Evolutionary conservation across 2,888 invertebrate species (phyloP), one percentile per base, ranked within the genome.

Genomic region (Anagyrus pseudococci): DNA sequence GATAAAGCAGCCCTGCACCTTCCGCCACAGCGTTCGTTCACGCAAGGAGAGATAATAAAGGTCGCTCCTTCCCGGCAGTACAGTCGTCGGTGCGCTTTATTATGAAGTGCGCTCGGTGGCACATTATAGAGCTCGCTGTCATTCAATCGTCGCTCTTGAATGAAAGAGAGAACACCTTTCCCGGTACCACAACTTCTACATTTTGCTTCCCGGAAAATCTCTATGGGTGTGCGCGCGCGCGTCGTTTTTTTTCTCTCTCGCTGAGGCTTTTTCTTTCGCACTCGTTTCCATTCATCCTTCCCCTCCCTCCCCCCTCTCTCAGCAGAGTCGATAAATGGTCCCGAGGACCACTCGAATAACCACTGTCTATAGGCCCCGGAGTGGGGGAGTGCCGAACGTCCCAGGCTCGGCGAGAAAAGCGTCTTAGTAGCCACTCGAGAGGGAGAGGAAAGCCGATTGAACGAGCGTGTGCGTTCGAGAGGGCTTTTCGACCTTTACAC

Each of bases 371-470:
- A 37, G 10, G 33, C 15, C 2, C 2, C 33, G 15, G 10, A 8
- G 8, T 15, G 15, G 2, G 33, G 2, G 33, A 2, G 8, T 15
- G 33, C 48, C 6, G 13, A 8, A 15, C 26, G 49, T 50, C n/a
- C n/a, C 61, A 58, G 25, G 49, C 29, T 57, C 33, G 29, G 44
- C 49, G 55, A 65, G 58, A 61, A 65, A 65, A 62, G 55, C 55
- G 22, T 55, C 58, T 65, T 64, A 57, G 23, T n/a, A n/a, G 37
- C 44, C 47, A 53, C 60, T 60, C 59, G 48, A 53, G n/a, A n/a
- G n/a, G n/a, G n/a, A n/a, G n/a, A 50, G 49, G 44, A 58, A 58
- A 63, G 44, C 44, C 63, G 55, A 58, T 52, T 58, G 23, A 62
- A 25, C 37, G 53, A 47, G 26, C 19, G 62, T 33, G 40, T 40